Base-by-base conservation (phyloP, 2,888 invertebrate species). In the Rhagium mordax region DNA sequence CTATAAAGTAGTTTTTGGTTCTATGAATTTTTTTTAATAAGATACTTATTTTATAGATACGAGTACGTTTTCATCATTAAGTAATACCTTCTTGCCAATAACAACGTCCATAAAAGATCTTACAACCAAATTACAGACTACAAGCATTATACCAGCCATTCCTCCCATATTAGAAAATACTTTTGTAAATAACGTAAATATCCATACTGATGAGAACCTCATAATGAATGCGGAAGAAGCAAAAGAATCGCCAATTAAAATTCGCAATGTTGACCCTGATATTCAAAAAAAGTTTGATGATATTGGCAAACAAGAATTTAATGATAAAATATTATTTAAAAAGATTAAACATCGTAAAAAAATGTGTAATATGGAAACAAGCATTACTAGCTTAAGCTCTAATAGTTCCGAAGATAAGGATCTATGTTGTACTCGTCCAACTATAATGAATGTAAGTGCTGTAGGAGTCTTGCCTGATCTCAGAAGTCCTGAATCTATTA, bases 201-300 rank as follows among this genome's bases (percentile, higher is more conserved):
- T 85, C 68, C 87, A 88, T 49, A 87, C 87, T 0, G 91, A 90
- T 75, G 87, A 87, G 3, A 88, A 88, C 2, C 84, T 88, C 1
- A 81, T 92, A 13, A 87, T 89, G 10, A 91, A 90, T 81, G 94
- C 94, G 0, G 94, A 95, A 83, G 95, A 95, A 85, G 95, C 95
- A 75, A 91, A 92, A 82, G 95, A 94, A 86, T 93, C 94, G 2
- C 91, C 93, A 0, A 89, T 92, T 8, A 90, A 90, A 1, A 89
- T 90, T 79, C 86, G 91, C 15, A 68, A 18, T 15, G 74, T 77
- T 70, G 64, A 70, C 47, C 20, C 51, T 27, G 72, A 78, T 69
- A 71, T 74, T 64, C 77, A 82, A 74, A 89, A 84, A 78, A 93
- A 93, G 74, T 86, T 93, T 72, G 91, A 92, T 82, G 92, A 93